Conservation (phyloP, 1,140 invertebrate genomes). For the Drosophila hydei region DNA sequence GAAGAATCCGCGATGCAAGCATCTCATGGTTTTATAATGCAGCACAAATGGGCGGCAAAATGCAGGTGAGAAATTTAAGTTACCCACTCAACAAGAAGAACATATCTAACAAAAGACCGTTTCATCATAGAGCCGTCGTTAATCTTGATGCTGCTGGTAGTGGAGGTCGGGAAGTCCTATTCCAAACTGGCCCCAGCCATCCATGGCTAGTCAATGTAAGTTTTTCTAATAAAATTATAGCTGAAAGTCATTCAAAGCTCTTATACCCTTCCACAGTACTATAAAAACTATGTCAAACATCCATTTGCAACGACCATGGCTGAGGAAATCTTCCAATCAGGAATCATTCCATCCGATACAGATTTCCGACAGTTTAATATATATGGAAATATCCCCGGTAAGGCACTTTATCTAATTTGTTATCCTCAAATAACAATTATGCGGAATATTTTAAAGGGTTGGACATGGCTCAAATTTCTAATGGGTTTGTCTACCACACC, state of each 20-base stretch:
- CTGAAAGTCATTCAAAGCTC: conserved; percentile 6
- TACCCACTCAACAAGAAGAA: conserved; percentile 83
- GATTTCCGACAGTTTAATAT: conserved; percentile 94
- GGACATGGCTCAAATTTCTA: conserved; percentile 95
- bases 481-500: conserved; percentile 97
- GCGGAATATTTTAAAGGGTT: conserved; percentile 77
- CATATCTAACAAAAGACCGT: conserved; percentile 85
- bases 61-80: conserved; percentile 77
- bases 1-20: conserved; percentile 87
- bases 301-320: conserved; percentile 92
- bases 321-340: conserved; percentile 93
- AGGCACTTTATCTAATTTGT: background rate
- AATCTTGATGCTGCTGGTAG: conserved; percentile 97
- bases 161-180: conserved; percentile 96
- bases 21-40: conserved; percentile 91
- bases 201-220: conserved; percentile 93
- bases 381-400: conserved; percentile 85
- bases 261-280: conserved; percentile 88
- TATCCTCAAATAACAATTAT: background rate
- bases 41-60: conserved; percentile 89
- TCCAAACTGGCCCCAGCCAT: conserved; percentile 96
- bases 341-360: conserved; percentile 94
- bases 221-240: conserved; percentile 71
- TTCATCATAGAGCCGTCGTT: conserved; percentile 89
- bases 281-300: conserved; percentile 91